Conservation (phyloP, 2,797 vertebrate genomes). For the Semaprochilodus insignis region DNA sequence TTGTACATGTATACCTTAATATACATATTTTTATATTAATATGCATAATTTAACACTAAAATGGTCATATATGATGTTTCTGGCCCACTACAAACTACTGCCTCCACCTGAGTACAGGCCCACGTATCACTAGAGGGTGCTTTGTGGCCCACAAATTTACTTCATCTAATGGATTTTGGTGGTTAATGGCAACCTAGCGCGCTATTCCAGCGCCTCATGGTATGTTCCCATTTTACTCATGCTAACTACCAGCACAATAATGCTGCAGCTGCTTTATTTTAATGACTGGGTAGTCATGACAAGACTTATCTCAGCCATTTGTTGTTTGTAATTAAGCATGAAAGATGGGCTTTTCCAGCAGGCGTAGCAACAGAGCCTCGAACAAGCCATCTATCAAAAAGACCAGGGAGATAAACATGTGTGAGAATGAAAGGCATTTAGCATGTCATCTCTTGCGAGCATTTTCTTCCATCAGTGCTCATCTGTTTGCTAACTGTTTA, state of each 20-base stretch:
- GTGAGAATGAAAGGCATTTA: slow-evolving; percentile 33
- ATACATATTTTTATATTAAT: too few relatives aligned
- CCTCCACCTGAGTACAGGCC: too few relatives aligned
- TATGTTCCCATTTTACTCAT: neutral
- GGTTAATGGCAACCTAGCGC: neutral
- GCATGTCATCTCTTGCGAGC: neutral
- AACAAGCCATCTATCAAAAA: slow-evolving; percentile 19
- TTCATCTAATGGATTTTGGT: neutral
- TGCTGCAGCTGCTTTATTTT: neutral
- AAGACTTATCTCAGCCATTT: neutral
- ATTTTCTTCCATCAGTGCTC: slow-evolving; percentile 22
- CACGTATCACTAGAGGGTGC: too few relatives aligned
- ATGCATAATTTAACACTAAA: too few relatives aligned
- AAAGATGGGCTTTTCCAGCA: slow-evolving; percentile 13
- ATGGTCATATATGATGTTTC: too few relatives aligned
- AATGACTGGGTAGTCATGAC: slow-evolving; percentile 12
- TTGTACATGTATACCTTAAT: too few relatives aligned
- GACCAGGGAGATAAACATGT: slow-evolving; percentile 18
- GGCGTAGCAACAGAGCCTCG: neutral
- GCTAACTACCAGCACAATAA: neutral
- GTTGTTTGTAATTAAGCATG: slow-evolving; percentile 25
- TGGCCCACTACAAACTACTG: too few relatives aligned
- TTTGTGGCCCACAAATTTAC: too few relatives aligned
- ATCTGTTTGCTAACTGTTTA: neutral
- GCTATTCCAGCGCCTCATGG: neutral